Evolutionary conservation across 2,888 invertebrate genomes (phyloP).

Genomic region (Noctua janthina): DNA sequence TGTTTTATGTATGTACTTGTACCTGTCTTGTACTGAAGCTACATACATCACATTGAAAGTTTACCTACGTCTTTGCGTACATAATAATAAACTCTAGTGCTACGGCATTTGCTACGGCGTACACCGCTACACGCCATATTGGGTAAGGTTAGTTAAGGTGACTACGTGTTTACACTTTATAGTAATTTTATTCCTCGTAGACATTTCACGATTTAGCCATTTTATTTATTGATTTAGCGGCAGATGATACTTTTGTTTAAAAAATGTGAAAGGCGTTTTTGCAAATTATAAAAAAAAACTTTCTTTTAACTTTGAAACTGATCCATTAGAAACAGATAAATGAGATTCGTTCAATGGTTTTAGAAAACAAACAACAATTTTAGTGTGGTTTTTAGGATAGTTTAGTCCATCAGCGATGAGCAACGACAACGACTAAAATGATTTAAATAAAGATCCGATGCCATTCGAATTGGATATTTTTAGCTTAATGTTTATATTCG

Average conservation of each 20-base stretch:
- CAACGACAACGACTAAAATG: neutral
- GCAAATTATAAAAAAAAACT: constrained; percentile 23
- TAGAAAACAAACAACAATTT: constrained; percentile 38
- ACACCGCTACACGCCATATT: constrained; percentile 52
- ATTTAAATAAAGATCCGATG: neutral
- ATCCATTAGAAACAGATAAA: constrained; percentile 16
- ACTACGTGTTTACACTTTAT: constrained; percentile 14
- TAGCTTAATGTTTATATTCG: neutral
- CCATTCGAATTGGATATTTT: neutral
- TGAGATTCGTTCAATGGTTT: constrained; percentile 17
- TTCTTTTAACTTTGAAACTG: constrained; percentile 24
- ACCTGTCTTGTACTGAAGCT: constrained; percentile 14
- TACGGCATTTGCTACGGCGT: constrained; percentile 31
- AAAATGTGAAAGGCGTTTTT: constrained; percentile 38
- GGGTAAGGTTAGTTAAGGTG: constrained; percentile 44
- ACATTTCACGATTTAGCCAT: constrained; percentile 42
- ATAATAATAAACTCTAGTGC: constrained; percentile 37
- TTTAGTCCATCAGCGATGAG: neutral
- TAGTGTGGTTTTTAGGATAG: neutral
- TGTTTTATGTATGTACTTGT: constrained; percentile 10
- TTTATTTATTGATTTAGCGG: constrained; percentile 26
- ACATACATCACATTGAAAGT: constrained; percentile 27
- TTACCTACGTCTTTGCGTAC: constrained; percentile 14
- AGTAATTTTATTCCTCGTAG: constrained; percentile 27
- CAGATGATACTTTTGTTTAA: neutral